phyloP scores from a whole-genome alignment of 2,888 invertebrate species.

The Tupiocoris notatus region DNA sequence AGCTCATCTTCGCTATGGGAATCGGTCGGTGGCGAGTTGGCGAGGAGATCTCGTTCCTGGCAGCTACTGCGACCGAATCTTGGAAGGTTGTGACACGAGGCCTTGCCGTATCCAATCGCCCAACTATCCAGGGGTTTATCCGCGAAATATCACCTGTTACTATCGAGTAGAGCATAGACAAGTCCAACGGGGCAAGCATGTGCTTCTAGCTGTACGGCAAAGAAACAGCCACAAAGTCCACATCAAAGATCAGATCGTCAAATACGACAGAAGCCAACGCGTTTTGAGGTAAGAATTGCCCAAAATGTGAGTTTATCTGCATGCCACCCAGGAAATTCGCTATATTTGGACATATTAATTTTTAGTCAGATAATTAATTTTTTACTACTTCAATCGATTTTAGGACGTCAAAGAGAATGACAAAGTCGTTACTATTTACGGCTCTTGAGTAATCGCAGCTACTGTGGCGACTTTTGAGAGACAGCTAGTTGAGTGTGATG shows the following conservation, averaged over 20 bases:
- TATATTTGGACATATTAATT: no score
- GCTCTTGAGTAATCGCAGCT: no score
- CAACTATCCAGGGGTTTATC: constrained; percentile 87
- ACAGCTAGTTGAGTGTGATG: no score
- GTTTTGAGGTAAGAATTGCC: constrained; percentile 64
- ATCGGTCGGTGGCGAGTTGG: constrained; percentile 70
- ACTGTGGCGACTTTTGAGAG: no score
- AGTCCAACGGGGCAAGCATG: constrained; percentile 69
- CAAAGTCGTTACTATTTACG: no score
- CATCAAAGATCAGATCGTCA: constrained; percentile 74
- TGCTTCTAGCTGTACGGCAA: constrained; percentile 72
- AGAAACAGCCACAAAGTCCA: constrained; percentile 75
- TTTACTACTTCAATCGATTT: no score
- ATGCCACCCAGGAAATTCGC: no score
- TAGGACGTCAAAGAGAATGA: no score
- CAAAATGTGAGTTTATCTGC: no score
- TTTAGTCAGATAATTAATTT: no score
- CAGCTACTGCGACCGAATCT: constrained; percentile 76
- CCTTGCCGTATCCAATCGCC: constrained; percentile 79
- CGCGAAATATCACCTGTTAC: constrained; percentile 79
- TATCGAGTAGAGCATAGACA: constrained; percentile 64
- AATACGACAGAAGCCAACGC: constrained; percentile 72
- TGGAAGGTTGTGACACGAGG: constrained; percentile 71
- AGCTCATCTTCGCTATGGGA: constrained; percentile 74
- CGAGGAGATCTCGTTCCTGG: constrained; percentile 72